These are phyloP conservation scores for Himantopus leucocephalus DNA, from an alignment of 2,113 vertebrate species.

Conservation along the genomic window DNA sequence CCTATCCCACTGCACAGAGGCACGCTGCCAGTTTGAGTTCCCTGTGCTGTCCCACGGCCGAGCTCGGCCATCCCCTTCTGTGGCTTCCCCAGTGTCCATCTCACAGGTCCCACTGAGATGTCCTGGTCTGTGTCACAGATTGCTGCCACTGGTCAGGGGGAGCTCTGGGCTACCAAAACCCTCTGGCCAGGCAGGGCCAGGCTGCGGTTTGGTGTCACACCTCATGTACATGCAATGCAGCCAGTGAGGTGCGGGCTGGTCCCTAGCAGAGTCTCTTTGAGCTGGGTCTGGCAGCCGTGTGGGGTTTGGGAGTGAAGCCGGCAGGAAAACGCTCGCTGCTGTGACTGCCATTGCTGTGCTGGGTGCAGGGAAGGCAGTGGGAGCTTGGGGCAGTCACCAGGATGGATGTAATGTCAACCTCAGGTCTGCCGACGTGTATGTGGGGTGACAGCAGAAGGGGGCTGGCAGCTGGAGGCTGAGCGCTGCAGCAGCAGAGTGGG, in stretches of 20 bases:
- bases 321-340: background rate
- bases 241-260: background rate
- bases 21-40: background rate
- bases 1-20: accelerated
- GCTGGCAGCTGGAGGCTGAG: background rate
- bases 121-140: background rate
- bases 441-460: background rate
- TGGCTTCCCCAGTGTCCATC: background rate
- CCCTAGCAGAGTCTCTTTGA: background rate
- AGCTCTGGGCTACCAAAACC: background rate
- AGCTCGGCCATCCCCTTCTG: background rate
- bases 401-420: background rate
- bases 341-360: background rate
- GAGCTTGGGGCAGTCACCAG: accelerated
- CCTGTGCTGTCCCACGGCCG: accelerated
- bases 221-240: accelerated
- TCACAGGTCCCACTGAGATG: accelerated
- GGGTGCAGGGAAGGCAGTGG: background rate
- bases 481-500: background rate
- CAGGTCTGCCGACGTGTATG: background rate
- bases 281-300: accelerated
- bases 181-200: no score
- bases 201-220: background rate
- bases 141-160: no score
- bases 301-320: background rate